A percentile compares a stretch with the other conserved stretches of the same genome.
Conservation (phyloP, 2,113 vertebrate species). For the Prunella fulvescens region DNA sequence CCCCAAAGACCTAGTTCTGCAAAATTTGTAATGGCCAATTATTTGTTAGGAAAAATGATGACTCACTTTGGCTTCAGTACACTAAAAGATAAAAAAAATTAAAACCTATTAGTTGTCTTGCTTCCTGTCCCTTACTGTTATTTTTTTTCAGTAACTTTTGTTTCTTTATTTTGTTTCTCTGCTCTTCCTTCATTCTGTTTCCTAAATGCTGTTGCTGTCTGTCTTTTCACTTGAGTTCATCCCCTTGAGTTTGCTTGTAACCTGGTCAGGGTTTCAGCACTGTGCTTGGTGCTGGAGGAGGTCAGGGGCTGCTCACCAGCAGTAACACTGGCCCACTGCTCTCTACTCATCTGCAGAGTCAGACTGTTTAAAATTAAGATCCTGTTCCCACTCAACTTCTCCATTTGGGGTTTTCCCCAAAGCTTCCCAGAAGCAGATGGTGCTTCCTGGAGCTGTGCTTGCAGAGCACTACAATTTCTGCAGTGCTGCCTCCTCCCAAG, state of each 20-base stretch:
- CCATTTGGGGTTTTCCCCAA: constrained; percentile 45
- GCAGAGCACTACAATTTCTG: not conserved
- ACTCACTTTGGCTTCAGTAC: not conserved
- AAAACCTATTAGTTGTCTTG: not conserved
- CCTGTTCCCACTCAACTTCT: constrained; percentile 50
- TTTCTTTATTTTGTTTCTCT: not conserved
- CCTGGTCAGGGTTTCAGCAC: not conserved
- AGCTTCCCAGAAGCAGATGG: constrained; percentile 53
- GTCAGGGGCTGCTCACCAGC: not conserved
- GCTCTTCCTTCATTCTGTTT: not conserved
- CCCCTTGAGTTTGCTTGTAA: not conserved
- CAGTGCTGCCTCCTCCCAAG: fast-evolving
- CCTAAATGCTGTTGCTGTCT: not conserved
- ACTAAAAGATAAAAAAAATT: not conserved
- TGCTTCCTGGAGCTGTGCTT: not conserved
- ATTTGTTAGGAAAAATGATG: not conserved
- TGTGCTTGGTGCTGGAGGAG: not conserved
- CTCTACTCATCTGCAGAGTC: constrained; percentile 29
- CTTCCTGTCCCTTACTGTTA: not conserved
- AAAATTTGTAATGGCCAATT: not conserved
- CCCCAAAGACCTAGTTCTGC: not conserved
- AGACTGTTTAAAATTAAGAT: constrained; percentile 33
- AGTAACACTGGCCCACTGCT: not conserved
- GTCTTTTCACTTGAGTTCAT: not conserved
- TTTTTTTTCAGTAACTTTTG: not conserved